Evolutionary conservation across 2,888 invertebrate species (phyloP).

Genomic region (Eutolmus rufibarbis): DNA sequence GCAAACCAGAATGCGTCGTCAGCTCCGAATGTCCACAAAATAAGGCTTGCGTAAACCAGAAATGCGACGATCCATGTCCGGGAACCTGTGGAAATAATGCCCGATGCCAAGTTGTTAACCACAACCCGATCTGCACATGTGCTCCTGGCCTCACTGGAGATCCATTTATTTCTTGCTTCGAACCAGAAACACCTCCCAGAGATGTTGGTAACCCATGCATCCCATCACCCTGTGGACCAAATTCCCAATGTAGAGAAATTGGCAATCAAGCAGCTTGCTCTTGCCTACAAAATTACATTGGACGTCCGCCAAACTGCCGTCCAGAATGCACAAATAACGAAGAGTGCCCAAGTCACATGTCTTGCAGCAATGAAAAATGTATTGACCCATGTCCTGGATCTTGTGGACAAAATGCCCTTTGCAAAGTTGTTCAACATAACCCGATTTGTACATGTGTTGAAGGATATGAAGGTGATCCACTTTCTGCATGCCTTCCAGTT

Average conservation of each 20-base stretch:
- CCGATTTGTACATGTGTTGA: conserved; percentile 82
- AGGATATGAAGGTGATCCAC: conserved; percentile 83
- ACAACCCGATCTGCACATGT: conserved; percentile 74
- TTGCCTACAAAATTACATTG: conserved; percentile 79
- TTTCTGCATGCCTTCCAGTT: conserved; percentile 59
- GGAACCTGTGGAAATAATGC: conserved; percentile 73
- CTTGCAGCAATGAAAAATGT: conserved; percentile 83
- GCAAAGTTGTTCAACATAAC: conserved; percentile 84
- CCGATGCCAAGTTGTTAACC: conserved; percentile 72
- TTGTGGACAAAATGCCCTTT: conserved; percentile 82
- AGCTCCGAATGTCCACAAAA: conserved; percentile 73
- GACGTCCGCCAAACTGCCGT: conserved; percentile 85
- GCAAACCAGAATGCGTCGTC: conserved; percentile 72
- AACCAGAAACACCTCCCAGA: conserved; percentile 59
- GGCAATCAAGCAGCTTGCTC: conserved; percentile 86
- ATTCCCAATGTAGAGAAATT: conserved; percentile 81
- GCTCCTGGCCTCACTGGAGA: conserved; percentile 70
- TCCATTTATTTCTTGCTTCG: conserved; percentile 68
- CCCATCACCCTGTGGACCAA: conserved; percentile 84
- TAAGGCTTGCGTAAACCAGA: conserved; percentile 69
- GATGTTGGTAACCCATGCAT: conserved; percentile 72
- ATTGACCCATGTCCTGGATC: conserved; percentile 82
- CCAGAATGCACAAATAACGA: conserved; percentile 82
- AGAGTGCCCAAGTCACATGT: conserved; percentile 82
- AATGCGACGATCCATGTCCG: conserved; percentile 73